Base-by-base conservation (phyloP, 2,113 vertebrate species). In the Oophaga pumilio region DNA sequence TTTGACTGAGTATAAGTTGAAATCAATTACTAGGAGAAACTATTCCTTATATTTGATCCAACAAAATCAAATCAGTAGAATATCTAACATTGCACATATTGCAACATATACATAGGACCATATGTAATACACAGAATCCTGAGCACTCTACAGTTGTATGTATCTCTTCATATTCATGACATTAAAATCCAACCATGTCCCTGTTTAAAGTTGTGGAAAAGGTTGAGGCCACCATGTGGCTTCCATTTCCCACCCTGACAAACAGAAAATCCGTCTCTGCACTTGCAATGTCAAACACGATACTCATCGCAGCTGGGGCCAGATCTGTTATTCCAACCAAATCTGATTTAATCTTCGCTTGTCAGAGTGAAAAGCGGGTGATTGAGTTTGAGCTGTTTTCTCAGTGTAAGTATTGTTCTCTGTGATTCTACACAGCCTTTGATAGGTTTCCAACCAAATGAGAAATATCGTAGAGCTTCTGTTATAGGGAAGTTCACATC, bases 311-410 rank as follows among this genome's bases (percentile, higher is more conserved):
- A 88, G 87, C 87, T 76, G 87, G 87, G 87, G 81, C 87, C 73
- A 88, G 71, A 88, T 84, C 87, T 88, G 87, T 88, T 88, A 88
- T 88, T 88, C 80, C 81, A 88, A 88, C 80, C 57, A 88, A 88
- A 88, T 84, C 87, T 83, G 59, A 88, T 88, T 88, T 84, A 88
- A 88, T 88, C 81, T 88, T 77, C n/a, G 73, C 84, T 84, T 84
- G 87, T 88, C 69, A 50, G 50, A 88, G 57, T 71, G 73, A 84
- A 22, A 22, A 18, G 17, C 68, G 66, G 24, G 71, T 84, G 71
- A 88, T 84, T 77, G 87, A 24, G 24, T 64, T 56, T 88, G 87
- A 84, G 50, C 57, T 83, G 80, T 88, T 88, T 88, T 83, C 71
- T 88, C 69, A 74, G 59, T 83, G 18, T 76, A 82, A 66, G 43